phyloP scores from a whole-genome alignment of 1,140 invertebrate species.

The Acromyrmex heyeri region DNA sequence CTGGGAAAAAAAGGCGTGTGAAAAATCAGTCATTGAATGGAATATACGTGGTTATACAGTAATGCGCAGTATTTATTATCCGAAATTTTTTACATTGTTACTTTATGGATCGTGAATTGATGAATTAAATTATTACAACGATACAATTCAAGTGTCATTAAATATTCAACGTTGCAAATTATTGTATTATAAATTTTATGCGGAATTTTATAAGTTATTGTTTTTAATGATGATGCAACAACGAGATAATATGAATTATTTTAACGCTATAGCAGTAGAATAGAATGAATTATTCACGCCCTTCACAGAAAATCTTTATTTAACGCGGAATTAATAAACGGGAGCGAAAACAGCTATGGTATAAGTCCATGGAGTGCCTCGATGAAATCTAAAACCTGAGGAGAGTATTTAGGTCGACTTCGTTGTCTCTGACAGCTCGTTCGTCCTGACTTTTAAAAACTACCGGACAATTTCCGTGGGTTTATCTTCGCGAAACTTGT shows the following conservation, averaged over 20 bases:
- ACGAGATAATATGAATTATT: constrained; percentile 22
- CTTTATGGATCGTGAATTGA: not conserved
- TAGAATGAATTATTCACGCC: constrained; percentile 39
- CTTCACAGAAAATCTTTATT: constrained; percentile 38
- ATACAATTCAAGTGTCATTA: not conserved
- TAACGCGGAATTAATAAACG: constrained; percentile 49
- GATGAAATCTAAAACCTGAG: constrained; percentile 39
- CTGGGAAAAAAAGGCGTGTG: not conserved
- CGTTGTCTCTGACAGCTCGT: constrained; percentile 34
- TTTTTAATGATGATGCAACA: not conserved
- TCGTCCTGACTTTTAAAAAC: constrained; percentile 60
- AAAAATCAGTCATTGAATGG: not conserved
- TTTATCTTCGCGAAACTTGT: constrained; percentile 65
- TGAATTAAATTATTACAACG: not conserved
- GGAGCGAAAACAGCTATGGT: not conserved
- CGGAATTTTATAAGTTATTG: not conserved
- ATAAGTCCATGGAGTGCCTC: not conserved
- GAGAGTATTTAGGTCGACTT: constrained; percentile 50
- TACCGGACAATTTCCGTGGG: constrained; percentile 66
- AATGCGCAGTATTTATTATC: not conserved
- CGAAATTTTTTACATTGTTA: not conserved
- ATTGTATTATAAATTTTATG: not conserved
- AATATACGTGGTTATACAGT: no score
- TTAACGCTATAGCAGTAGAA: not conserved
- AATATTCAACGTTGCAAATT: not conserved